Evolutionary conservation across 2,113 vertebrate genomes (phyloP).

Genomic region (Poeciliopsis turrubarensis): DNA sequence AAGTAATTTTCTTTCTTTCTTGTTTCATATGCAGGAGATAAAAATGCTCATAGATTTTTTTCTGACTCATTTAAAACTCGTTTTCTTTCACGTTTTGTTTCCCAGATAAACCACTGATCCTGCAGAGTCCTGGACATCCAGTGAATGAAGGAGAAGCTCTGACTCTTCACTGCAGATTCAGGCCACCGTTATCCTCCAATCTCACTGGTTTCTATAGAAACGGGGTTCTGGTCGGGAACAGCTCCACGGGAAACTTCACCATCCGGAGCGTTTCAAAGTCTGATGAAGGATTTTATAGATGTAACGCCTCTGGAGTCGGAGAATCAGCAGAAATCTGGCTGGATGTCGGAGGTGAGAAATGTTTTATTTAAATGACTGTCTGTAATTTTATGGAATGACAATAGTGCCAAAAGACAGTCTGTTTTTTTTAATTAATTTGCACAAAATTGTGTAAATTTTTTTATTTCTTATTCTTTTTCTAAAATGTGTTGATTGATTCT

Average conservation of each 20-base stretch:
- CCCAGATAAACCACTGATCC: constrained; percentile 12
- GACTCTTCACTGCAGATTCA: constrained; percentile 15
- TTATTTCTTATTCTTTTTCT: too few relatives aligned
- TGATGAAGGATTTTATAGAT: constrained; percentile 36
- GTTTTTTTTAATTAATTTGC: too few relatives aligned
- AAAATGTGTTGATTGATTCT: too few relatives aligned
- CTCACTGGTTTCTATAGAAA: constrained; percentile 25
- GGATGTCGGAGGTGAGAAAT: constrained; percentile 31
- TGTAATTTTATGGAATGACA: neutral
- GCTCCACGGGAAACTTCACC: neutral
- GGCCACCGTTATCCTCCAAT: fast-evolving
- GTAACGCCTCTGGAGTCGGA: neutral
- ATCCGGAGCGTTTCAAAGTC: neutral
- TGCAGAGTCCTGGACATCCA: constrained; percentile 25
- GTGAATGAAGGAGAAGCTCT: constrained; percentile 20
- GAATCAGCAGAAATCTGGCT: neutral
- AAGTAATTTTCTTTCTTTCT: neutral
- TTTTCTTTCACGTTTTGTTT: neutral
- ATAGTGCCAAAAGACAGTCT: neutral
- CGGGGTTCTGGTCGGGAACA: fast-evolving
- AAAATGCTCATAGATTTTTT: neutral
- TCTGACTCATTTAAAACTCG: neutral
- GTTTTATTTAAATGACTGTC: neutral
- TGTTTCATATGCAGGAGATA: neutral
- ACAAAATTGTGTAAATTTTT: too few relatives aligned